Base-by-base conservation (phyloP, 2,888 invertebrate genomes). In the Andricus quercusramuli region DNA sequence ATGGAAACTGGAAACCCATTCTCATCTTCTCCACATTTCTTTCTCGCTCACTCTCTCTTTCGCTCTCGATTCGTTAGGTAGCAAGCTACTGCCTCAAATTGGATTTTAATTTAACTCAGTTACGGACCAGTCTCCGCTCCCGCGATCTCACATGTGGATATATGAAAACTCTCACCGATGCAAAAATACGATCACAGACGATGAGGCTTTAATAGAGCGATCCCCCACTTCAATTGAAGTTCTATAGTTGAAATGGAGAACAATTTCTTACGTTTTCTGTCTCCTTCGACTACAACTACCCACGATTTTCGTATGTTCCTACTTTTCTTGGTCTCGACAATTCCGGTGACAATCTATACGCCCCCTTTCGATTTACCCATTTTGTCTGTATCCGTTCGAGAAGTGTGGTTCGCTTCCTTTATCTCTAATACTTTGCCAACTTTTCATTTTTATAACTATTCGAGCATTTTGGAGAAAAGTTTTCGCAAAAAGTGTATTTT, bases 181-280 rank as follows among this genome's bases (percentile, higher is more conserved):
- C 8, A 9, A 37, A 37, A 37, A 37, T 37, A 37, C 37, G 1
- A 37, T 8, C 37, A 37, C 37, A 37, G 37, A 37, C 8, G 44
- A 44, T 62, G 62, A 22, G 22, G 62, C 22, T 62, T 62, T 62
- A 62, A 25, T 62, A 25, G 22, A 62, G 62, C 62, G 25, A 67
- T 66, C 56, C 66, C 59, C 74, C 64, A 78, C 82, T 80, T 80
- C 82, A 80, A 86, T 83, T 83, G 80, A 79, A 82, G 67, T 79
- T 81, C 17, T 5, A 41, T 37, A n/a, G 20, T 66, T 66, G 70
- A 67, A 81, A 82, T 79, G 80, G 83, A 80, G 84, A 83, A 83
- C 78, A 80, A 84, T 78, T 85, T 83, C 62, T 79, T 81, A 78
- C 80, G 76, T 67, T 68, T 44, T 67, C n/a, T 8, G 37, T 8